Evolutionary conservation across 2,888 invertebrate species (phyloP).

Genomic region (Oegoconia quadripuncta): DNA sequence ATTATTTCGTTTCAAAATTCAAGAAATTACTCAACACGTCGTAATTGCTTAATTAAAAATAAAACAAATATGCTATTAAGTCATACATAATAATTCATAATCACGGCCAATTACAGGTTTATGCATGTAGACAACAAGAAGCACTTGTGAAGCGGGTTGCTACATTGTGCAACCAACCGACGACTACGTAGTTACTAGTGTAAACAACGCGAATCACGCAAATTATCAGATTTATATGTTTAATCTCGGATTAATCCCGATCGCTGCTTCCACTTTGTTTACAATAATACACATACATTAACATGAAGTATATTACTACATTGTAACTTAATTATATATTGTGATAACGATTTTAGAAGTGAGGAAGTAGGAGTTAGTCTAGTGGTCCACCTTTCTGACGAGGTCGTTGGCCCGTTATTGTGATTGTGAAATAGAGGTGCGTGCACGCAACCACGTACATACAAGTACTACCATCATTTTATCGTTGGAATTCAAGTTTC

Average conservation of each 20-base stretch:
- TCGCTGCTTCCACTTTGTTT: slow-evolving; percentile 6
- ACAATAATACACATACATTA: slow-evolving; percentile 11
- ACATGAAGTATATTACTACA: too few relatives aligned
- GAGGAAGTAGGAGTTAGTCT: slow-evolving; percentile 34
- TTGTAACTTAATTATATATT: slow-evolving; percentile 7
- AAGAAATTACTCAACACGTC: slow-evolving; percentile 1
- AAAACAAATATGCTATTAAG: slow-evolving; percentile 6
- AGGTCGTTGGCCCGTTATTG: slow-evolving; percentile 43
- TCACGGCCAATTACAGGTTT: slow-evolving; percentile 2
- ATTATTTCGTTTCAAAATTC: background rate
- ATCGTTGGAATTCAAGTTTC: background rate
- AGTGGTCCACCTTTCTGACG: slow-evolving; percentile 40
- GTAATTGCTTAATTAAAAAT: background rate
- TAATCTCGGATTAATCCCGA: slow-evolving; percentile 1
- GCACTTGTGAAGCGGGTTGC: background rate
- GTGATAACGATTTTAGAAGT: slow-evolving; percentile 17
- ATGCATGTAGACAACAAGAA: too few relatives aligned
- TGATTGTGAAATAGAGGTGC: slow-evolving; percentile 38
- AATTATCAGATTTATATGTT: background rate
- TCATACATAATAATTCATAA: slow-evolving; percentile 4
- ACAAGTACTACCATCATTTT: slow-evolving; percentile 1
- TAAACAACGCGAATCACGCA: background rate
- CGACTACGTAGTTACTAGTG: background rate
- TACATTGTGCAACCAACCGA: background rate
- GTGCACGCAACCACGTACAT: slow-evolving; percentile 22